A percentile compares a stretch with the other conserved stretches of the same genome.
phyloP scores from a whole-genome alignment of 1,140 invertebrate species.

The Polypedilum pembai region DNA sequence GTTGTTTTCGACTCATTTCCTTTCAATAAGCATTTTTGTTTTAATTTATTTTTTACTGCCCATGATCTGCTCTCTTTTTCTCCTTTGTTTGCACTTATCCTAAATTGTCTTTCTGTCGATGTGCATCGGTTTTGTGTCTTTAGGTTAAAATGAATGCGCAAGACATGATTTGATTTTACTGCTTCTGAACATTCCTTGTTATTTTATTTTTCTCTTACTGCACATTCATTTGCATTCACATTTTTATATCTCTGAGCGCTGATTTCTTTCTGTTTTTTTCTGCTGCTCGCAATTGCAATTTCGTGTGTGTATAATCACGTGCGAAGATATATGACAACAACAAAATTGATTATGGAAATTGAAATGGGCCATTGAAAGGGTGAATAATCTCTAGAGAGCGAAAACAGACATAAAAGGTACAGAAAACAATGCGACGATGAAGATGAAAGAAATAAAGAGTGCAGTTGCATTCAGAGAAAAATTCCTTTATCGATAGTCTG shows the following conservation, averaged over 20 bases:
- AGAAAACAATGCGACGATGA: neutral
- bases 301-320: neutral
- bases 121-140: conserved; percentile 6
- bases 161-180: conserved; percentile 18
- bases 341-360: conserved; percentile 2
- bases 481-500: neutral
- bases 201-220: neutral
- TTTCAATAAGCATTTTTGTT: conserved; percentile 19
- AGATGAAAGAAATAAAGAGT: neutral
- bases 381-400: conserved; percentile 10
- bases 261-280: neutral
- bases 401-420: neutral
- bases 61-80: neutral
- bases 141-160: conserved; percentile 6
- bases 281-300: neutral
- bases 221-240: neutral
- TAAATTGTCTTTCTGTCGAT: conserved; percentile 3
- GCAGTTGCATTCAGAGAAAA: neutral
- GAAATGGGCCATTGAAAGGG: neutral
- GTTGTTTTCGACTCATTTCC: conserved; percentile 11
- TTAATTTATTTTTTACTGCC: conserved; percentile 19
- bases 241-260: conserved; percentile 4
- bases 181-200: neutral
- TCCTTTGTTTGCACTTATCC: neutral
- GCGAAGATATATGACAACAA: conserved; percentile 12